Conservation (phyloP, 2,797 vertebrate species). For the Myioborus miniatus region DNA sequence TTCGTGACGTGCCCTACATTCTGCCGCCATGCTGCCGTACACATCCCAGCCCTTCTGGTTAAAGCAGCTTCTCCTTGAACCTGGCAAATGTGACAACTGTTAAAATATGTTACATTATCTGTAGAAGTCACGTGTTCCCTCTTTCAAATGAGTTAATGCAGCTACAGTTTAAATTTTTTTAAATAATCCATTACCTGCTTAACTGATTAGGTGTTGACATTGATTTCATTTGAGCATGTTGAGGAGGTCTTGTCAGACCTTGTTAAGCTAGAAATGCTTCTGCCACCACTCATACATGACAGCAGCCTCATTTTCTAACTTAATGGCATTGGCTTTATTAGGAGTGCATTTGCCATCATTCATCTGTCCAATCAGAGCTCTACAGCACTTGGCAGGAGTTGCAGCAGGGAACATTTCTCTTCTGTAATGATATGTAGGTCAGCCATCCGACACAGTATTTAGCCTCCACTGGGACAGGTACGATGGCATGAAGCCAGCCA, state of each 20-base stretch:
- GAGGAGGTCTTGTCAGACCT: slow-evolving; percentile 57
- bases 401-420: slow-evolving; percentile 34
- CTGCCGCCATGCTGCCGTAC: background rate
- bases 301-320: slow-evolving; percentile 60
- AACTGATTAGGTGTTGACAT: slow-evolving; percentile 59
- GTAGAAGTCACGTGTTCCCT: background rate
- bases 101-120: slow-evolving; percentile 50
- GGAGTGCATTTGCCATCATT: slow-evolving; percentile 37
- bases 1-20: slow-evolving; percentile 41
- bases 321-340: slow-evolving; percentile 53
- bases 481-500: background rate
- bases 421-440: slow-evolving; percentile 66
- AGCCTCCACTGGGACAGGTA: slow-evolving; percentile 46
- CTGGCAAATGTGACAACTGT: slow-evolving; percentile 36
- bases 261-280: slow-evolving; percentile 58
- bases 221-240: slow-evolving; percentile 47
- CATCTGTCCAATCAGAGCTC: slow-evolving; percentile 53
- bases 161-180: slow-evolving; percentile 13
- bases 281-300: slow-evolving; percentile 56
- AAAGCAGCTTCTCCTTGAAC: slow-evolving; percentile 39
- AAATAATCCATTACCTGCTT: slow-evolving; percentile 62
- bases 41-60: slow-evolving; percentile 29
- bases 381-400: slow-evolving; percentile 48
- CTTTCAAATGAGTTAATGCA: slow-evolving; percentile 37
- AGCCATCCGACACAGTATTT: slow-evolving; percentile 45